Percentiles rank a stretch among this genome's conserved stretches.
Conservation (phyloP, 2,113 vertebrate genomes). For the Albula glossodonta region DNA sequence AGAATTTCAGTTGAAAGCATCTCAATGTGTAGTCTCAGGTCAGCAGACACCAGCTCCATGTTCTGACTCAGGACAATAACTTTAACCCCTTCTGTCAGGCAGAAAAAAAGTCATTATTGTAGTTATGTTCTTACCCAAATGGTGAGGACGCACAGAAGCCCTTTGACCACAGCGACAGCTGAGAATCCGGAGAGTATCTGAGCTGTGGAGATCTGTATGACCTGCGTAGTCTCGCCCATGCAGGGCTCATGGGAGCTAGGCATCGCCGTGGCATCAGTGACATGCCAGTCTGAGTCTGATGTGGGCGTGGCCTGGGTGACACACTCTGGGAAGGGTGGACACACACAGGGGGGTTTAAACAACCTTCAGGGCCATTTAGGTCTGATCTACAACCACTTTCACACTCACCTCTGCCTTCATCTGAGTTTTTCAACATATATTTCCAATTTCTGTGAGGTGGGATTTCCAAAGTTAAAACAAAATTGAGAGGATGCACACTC, state of each 20-base stretch:
- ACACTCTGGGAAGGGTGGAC: slow-evolving; percentile 44
- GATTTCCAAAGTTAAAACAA: not conserved
- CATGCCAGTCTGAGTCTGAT: not conserved
- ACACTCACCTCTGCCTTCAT: not conserved
- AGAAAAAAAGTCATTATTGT: not conserved
- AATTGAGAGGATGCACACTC: not conserved
- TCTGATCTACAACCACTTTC: not conserved
- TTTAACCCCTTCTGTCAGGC: no score
- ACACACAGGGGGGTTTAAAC: not conserved
- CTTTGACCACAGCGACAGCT: slow-evolving; percentile 52
- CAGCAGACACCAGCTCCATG: no score
- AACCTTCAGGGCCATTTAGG: no score
- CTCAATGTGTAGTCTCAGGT: no score
- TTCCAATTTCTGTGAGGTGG: no score
- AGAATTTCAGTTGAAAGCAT: no score
- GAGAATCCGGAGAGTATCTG: slow-evolving; percentile 41
- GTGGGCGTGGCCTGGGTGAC: not conserved
- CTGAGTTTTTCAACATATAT: not conserved
- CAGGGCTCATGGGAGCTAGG: rapidly evolving
- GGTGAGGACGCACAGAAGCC: slow-evolving; percentile 42
- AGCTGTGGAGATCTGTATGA: slow-evolving; percentile 27
- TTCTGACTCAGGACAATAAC: no score
- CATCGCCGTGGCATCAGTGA: not conserved
- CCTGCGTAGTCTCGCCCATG: not conserved
- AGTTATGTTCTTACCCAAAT: slow-evolving; percentile 57